Evolutionary conservation across 2,797 vertebrate species (phyloP).

Genomic region (Pteropus rufus): DNA sequence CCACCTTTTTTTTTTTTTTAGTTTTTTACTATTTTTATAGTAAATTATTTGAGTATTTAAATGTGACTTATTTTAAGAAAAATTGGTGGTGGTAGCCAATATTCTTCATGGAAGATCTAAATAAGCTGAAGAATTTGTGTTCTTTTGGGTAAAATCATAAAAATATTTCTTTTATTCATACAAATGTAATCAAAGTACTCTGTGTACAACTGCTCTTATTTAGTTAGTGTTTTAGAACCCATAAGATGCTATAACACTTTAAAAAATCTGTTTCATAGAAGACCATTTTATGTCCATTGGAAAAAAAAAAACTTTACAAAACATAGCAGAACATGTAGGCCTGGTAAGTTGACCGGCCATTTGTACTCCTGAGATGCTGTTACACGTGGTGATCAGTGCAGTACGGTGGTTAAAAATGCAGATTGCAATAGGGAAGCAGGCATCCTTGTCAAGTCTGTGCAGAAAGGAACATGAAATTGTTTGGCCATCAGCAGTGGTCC

Average conservation of each 20-base stretch:
- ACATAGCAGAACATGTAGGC: neutral
- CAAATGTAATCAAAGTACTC: neutral
- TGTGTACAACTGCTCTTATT: neutral
- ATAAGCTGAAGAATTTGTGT: neutral
- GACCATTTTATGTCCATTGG: neutral
- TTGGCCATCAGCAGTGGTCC: neutral
- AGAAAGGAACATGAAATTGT: neutral
- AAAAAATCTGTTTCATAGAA: neutral
- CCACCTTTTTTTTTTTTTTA: neutral
- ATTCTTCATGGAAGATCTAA: neutral
- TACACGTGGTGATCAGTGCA: too few relatives aligned
- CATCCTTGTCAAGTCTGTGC: too few relatives aligned
- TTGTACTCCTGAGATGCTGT: neutral
- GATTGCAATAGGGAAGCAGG: fast-evolving
- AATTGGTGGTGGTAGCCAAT: neutral
- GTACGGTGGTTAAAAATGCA: neutral
- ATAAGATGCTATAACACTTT: neutral
- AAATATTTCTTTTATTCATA: neutral
- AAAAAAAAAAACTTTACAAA: neutral
- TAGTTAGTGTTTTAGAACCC: neutral
- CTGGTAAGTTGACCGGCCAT: neutral
- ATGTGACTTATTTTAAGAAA: neutral
- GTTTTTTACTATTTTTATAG: neutral
- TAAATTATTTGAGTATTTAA: neutral
- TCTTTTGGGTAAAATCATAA: neutral